These are phyloP conservation scores for Stomatorhinus ivindoensis DNA, from an alignment of 2,113 vertebrate species.

Conservation along the genomic window DNA sequence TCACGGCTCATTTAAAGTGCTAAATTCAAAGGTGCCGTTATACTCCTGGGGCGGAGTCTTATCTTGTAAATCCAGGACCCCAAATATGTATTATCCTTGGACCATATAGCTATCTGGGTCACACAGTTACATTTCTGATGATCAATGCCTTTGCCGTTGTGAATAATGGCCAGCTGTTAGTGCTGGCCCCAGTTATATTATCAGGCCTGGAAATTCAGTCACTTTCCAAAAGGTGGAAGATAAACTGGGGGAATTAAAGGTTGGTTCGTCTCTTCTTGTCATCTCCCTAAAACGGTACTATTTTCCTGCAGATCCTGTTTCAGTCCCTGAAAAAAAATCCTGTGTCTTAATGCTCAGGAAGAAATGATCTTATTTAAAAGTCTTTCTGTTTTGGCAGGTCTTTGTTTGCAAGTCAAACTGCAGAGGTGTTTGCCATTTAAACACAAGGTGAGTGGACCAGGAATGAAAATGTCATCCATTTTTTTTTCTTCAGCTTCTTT, in stretches of 20 bases:
- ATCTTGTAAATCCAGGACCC: neutral
- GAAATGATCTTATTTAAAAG: neutral
- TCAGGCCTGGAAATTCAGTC: neutral
- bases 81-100: neutral
- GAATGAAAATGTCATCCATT: neutral
- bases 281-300: neutral
- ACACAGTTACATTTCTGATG: neutral
- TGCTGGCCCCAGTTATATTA: neutral
- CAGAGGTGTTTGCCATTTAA: slow-evolving; percentile 92
- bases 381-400: slow-evolving; percentile 58
- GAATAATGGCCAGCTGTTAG: neutral
- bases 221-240: neutral
- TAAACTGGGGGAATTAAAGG: neutral
- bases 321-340: neutral
- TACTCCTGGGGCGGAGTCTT: neutral
- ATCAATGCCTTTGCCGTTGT: neutral
- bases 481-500: neutral
- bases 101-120: neutral
- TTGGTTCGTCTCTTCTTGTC: neutral
- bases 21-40: neutral
- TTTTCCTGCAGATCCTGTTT: neutral
- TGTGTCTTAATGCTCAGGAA: neutral
- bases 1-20: neutral
- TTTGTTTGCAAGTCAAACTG: slow-evolving; percentile 93
- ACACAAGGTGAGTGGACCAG: slow-evolving; percentile 79